Evolutionary conservation across 2,797 vertebrate species (phyloP), one percentile per base, ranked within the genome.

Genomic region (Cercopithecus neglectus): DNA sequence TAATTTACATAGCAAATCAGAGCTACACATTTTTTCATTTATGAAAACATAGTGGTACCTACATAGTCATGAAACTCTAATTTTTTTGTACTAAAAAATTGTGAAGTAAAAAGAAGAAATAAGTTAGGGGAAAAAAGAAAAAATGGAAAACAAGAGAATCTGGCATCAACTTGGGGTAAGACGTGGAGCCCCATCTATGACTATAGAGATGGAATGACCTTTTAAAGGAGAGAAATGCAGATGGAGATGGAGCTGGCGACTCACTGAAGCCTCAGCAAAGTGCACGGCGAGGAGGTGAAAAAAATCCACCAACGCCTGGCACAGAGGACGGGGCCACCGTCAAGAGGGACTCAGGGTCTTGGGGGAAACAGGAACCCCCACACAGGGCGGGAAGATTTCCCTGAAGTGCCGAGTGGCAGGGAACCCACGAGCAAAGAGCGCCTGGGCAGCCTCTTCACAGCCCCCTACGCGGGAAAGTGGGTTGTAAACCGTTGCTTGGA

Each of bases 21-120:
- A 1, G 80, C 72, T 6, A 55, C 50, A 89, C 19, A 24, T 57
- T n/a, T 59, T 76, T 76, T 50, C 50, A 57, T 41, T 44, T 24
- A 57, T 81, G 79, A 81, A 55, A 75, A 13, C 24, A 39, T 11
- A 17, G 92, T 96, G 19, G 80, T 8, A 76, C 96, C 14, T 81
- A 95, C 91, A 91, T 41, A 90, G 67, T 72, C 87, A 9, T 12
- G 48, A 59, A 50, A 75, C 4, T 82, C 81, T 1, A 36, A 19
- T 5, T 96, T 0, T 96, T 0, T 89, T 28, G 89, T 80, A 24
- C 76, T 59, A n/a, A 33, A 89, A 28, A 44, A 57, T 57, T 82
- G 17, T 83, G 10, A 50, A 21, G 33, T 92, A 83, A 36, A 22
- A 78, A 14, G 30, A 39, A 86, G 55, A 46, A 72, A 41, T 22